phyloP scores from a whole-genome alignment of 1,140 invertebrate genomes.

The Macrobrachium nipponense region DNA sequence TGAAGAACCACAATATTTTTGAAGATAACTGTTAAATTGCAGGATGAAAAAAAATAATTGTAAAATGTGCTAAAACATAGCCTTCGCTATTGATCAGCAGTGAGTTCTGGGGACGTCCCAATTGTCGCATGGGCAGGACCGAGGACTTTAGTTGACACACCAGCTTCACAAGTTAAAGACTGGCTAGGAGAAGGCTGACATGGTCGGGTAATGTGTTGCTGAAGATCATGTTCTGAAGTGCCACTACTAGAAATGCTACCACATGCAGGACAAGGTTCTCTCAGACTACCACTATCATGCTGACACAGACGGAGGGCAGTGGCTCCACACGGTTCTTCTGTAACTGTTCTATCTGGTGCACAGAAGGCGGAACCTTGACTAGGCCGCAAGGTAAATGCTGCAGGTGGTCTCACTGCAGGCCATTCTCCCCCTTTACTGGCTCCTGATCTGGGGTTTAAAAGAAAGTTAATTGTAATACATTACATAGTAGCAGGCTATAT shows the following conservation, averaged over 20 bases:
- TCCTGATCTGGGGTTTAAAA: conserved; percentile 67
- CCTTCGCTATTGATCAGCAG: conserved; percentile 60
- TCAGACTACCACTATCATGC: conserved; percentile 34
- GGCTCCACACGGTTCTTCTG: conserved; percentile 45
- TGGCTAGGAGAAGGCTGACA: conserved; percentile 47
- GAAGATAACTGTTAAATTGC: conserved; percentile 57
- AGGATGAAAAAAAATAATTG: conserved; percentile 59
- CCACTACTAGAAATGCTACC: conserved; percentile 21
- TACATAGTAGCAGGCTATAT: conserved; percentile 14
- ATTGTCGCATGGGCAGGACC: conserved; percentile 44
- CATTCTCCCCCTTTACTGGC: conserved; percentile 66
- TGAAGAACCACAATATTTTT: conserved; percentile 60
- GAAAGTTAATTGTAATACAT: conserved; percentile 6
- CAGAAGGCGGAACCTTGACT: conserved; percentile 86
- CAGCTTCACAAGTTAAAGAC: conserved; percentile 42
- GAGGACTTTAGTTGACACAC: conserved; percentile 44
- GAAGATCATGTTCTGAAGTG: conserved; percentile 33
- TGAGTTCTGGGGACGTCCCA: conserved; percentile 45
- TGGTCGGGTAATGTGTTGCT: conserved; percentile 17
- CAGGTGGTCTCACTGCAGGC: conserved; percentile 74
- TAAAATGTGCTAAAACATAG: conserved; percentile 61
- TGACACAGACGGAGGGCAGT: conserved; percentile 47
- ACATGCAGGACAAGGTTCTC: conserved; percentile 48
- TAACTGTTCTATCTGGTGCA: conserved; percentile 68
- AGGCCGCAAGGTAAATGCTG: conserved; percentile 82